Percentiles rank a stretch among this genome's conserved stretches.
These are phyloP conservation scores for Ypsolopha scabrella DNA, from an alignment of 2,888 invertebrate species.

Conservation along the genomic window DNA sequence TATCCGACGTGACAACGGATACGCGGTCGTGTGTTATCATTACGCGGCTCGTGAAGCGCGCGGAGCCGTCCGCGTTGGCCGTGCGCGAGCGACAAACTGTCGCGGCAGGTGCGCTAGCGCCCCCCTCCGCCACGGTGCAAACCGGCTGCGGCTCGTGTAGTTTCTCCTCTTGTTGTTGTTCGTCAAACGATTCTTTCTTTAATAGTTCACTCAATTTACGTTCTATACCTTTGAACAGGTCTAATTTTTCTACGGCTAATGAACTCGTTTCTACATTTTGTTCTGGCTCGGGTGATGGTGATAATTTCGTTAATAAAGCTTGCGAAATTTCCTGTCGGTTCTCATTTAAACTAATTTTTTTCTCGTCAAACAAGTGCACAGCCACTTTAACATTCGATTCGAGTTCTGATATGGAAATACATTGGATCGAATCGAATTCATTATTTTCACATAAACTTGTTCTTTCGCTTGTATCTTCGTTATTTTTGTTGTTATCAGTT, in stretches of 20 bases:
- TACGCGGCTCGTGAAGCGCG: slow-evolving; percentile 88
- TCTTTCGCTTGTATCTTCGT: slow-evolving; percentile 36
- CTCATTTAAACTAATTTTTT: slow-evolving; percentile 16
- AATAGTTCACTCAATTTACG: slow-evolving; percentile 67
- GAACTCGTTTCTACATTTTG: slow-evolving; percentile 24
- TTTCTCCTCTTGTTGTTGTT: slow-evolving; percentile 56
- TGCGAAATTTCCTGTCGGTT: slow-evolving; percentile 12
- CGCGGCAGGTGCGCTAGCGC: slow-evolving; percentile 60
- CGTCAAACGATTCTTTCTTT: slow-evolving; percentile 66
- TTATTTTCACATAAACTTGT: slow-evolving; percentile 42
- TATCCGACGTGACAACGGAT: slow-evolving; percentile 81
- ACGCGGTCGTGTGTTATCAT: slow-evolving; percentile 89
- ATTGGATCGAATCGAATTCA: slow-evolving; percentile 46
- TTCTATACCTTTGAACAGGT: slow-evolving; percentile 65
- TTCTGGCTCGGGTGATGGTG: slow-evolving; percentile 44
- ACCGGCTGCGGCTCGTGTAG: slow-evolving; percentile 53
- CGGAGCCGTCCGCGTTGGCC: slow-evolving; percentile 68
- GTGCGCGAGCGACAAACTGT: slow-evolving; percentile 68
- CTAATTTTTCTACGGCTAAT: slow-evolving; percentile 46
- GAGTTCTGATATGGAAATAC: slow-evolving; percentile 30
- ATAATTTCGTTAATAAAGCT: slow-evolving; percentile 32
- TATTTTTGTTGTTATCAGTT: slow-evolving; percentile 33
- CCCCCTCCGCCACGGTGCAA: slow-evolving; percentile 52
- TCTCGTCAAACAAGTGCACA: slow-evolving; percentile 36
- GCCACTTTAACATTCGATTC: slow-evolving; percentile 51